Conservation (phyloP, 2,797 vertebrate genomes). For the Agapornis canus region DNA sequence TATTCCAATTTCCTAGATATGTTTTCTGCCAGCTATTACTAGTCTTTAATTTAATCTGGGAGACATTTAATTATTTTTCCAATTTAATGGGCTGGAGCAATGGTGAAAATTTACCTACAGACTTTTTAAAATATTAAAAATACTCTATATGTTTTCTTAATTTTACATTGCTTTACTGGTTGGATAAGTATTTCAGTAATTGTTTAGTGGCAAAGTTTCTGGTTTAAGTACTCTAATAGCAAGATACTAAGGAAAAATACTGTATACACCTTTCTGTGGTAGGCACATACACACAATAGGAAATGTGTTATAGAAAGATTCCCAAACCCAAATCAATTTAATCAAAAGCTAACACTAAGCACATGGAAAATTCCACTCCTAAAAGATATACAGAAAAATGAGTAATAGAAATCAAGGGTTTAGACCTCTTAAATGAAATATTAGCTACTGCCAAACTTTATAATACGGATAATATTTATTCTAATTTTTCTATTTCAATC, state of each 20-base stretch:
- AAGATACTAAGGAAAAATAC: background rate
- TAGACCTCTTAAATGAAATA: background rate
- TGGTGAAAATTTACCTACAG: background rate
- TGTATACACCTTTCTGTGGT: background rate
- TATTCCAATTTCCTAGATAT: background rate
- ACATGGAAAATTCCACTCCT: background rate
- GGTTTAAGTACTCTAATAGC: background rate
- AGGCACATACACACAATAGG: background rate
- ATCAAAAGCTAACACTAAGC: background rate
- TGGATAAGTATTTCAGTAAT: background rate
- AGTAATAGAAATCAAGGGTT: background rate
- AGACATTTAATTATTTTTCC: background rate
- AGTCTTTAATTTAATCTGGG: background rate
- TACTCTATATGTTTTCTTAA: background rate
- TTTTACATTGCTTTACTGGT: background rate
- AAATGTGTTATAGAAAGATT: background rate
- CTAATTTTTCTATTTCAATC: background rate
- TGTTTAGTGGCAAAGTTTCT: background rate
- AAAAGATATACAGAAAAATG: background rate
- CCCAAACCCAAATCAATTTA: background rate
- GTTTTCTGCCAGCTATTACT: slow-evolving; percentile 8
- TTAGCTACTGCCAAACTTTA: background rate
- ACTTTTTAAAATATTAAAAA: background rate
- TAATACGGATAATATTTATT: background rate
- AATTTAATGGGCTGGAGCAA: background rate